Evolutionary conservation across 2,888 invertebrate species (phyloP), one percentile per base, ranked within the genome.

Genomic region (Harpalus rubripes): DNA sequence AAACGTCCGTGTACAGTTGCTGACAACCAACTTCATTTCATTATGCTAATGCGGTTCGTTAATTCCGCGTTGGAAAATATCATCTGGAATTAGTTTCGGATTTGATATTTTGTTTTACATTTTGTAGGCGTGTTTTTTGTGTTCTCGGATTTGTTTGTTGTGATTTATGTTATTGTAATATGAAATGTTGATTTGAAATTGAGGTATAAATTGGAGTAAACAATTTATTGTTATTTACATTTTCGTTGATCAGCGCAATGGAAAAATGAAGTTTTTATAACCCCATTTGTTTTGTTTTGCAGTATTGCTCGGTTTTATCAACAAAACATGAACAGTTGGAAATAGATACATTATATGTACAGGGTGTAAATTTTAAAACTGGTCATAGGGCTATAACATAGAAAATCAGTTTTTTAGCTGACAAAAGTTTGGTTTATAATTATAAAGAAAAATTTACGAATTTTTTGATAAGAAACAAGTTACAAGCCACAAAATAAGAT

Each of bases 1-100:
- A 4, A 2, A 12, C 12, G 12, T 22, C 5, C 63, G 63, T 0
- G 56, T 56, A 12, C 63, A 22, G 10, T 26, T 22, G 63, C 63
- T 63, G 63, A 18, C 26, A 68, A 68, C 32, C 68, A 32, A 68
- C 39, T 68, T 68, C 68, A 68, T 68, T 68, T 68, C 68, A 68
- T 68, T 68, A 68, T 68, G 68, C 68, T 68, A 68, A 68, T 68
- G 68, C 39, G 15, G 68, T n/a, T 68, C n/a, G 68, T 68, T 68
- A 68, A 68, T 68, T 39, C 15, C 15, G 68, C 68, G 32, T 26
- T 32, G 68, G 26, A 39, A 68, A 68, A 68, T 68, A 32, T 32
- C 68, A 68, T 68, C 32, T 12, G 68, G 26, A 68, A 68, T 68
- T 68, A 68, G 68, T 39, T 39, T 68, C 26, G 39, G 39, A 68